A percentile compares a stretch with the other conserved stretches of the same genome.
These are phyloP conservation scores for Bombus terrestris DNA, from an alignment of 1,140 invertebrate species.

Conservation along the genomic window DNA sequence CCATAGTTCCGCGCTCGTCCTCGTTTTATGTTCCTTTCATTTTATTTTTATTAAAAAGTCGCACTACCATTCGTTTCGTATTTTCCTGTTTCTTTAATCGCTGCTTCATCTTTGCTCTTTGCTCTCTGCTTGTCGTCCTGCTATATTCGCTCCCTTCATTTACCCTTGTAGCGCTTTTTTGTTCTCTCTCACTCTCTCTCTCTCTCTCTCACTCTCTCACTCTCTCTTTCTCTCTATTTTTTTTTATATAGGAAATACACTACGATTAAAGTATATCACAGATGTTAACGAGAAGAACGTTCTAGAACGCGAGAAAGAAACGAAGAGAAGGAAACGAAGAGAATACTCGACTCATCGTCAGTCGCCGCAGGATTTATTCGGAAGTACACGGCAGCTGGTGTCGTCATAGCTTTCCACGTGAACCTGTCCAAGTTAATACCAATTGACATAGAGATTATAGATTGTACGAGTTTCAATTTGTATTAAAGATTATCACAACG, in stretches of 20 bases:
- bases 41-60: conserved; percentile 58
- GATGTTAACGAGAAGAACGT: conserved; percentile 79
- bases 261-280: conserved; percentile 82
- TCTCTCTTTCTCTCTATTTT: conserved; percentile 1
- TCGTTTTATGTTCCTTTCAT: conserved; percentile 15
- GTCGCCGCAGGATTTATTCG: conserved; percentile 50
- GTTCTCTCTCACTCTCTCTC: neutral
- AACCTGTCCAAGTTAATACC: conserved; percentile 12
- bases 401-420: conserved; percentile 32
- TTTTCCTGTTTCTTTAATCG: conserved; percentile 59
- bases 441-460: conserved; percentile 47
- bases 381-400: conserved; percentile 44
- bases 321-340: conserved; percentile 47
- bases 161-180: neutral
- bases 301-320: conserved; percentile 64
- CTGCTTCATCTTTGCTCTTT: neutral
- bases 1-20: conserved; percentile 28
- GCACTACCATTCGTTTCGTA: conserved; percentile 1
- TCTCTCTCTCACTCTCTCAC: neutral
- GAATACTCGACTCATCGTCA: conserved; percentile 44
- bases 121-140: conserved; percentile 9
- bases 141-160: conserved; percentile 1
- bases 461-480: conserved; percentile 55
- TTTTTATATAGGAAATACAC: conserved; percentile 74
- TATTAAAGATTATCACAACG: conserved; percentile 56